These are phyloP conservation scores for Macrosoma leucophasiata DNA, from an alignment of 2,888 invertebrate genomes.

Conservation along the genomic window DNA sequence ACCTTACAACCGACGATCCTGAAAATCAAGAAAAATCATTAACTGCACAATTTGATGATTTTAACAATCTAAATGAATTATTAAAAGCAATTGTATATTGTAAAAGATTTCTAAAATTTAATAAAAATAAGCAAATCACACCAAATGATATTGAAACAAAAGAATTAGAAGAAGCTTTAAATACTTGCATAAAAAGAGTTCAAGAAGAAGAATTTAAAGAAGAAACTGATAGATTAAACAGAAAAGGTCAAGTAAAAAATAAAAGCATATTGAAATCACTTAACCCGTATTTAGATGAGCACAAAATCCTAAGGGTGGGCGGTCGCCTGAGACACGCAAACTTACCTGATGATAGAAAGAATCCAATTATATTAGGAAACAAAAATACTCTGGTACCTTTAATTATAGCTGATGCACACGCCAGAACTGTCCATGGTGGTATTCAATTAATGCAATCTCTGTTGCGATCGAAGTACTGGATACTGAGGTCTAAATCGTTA, in stretches of 20 bases:
- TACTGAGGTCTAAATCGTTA: constrained; percentile 1
- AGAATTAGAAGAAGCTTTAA: constrained; percentile 15
- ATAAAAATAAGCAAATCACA: too few species aligned
- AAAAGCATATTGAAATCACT: constrained; percentile 18
- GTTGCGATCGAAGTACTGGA: constrained; percentile 6
- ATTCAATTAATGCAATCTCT: constrained; percentile 11
- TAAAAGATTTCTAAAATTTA: too few species aligned
- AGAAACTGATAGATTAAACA: constrained; percentile 6
- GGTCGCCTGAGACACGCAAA: constrained; percentile 20
- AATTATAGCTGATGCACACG: constrained; percentile 8
- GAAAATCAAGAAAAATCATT: too few species aligned
- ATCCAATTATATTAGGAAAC: too few species aligned
- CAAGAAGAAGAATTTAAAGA: constrained; percentile 6
- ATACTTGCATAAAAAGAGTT: constrained; percentile 6
- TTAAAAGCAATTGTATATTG: too few species aligned
- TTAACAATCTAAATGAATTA: too few species aligned
- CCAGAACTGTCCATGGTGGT: constrained; percentile 11
- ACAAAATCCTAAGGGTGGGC: constrained; percentile 24
- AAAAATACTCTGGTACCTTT: too few species aligned
- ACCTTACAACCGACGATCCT: too few species aligned
- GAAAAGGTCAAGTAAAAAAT: constrained; percentile 1
- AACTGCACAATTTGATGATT: too few species aligned
- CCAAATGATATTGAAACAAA: constrained; percentile 11
- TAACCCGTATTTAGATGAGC: constrained; percentile 21
- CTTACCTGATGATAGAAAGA: constrained; percentile 11